A percentile compares a stretch with the other conserved stretches of the same genome.
Evolutionary conservation across 2,888 invertebrate species (phyloP).

Genomic region (Caenorhabditis panamensis): DNA sequence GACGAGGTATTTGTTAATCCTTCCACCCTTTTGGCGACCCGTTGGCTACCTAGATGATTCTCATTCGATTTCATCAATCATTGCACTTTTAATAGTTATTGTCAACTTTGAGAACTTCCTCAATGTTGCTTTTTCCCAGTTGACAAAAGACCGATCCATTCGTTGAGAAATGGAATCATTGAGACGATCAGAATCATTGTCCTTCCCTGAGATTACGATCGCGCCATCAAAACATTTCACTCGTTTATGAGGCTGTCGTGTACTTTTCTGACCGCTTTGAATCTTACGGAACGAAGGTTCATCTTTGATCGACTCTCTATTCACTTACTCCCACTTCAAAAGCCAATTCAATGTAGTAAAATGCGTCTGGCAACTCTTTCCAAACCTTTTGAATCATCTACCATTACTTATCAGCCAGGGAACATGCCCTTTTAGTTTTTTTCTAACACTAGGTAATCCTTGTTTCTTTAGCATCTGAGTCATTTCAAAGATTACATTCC

Average conservation of each 20-base stretch:
- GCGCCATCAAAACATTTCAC: constrained; percentile 14
- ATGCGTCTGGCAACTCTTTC: too few species aligned
- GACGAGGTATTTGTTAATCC: constrained; percentile 88
- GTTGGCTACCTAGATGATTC: constrained; percentile 1
- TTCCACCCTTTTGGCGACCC: constrained; percentile 22
- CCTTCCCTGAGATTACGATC: constrained; percentile 13
- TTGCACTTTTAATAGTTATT: constrained; percentile 25
- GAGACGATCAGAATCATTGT: neutral
- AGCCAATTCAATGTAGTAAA: too few species aligned
- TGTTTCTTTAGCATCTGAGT: too few species aligned
- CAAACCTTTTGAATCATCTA: too few species aligned
- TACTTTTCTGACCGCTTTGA: constrained; percentile 17
- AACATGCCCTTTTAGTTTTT: too few species aligned
- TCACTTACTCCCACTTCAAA: too few species aligned
- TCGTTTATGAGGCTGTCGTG: constrained; percentile 22
- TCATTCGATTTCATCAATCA: neutral
- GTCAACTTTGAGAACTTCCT: too few species aligned
- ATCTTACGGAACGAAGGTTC: constrained; percentile 10
- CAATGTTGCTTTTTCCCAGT: neutral
- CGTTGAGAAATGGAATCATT: constrained; percentile 1
- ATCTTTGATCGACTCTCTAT: constrained; percentile 13
- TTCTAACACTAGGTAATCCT: too few species aligned
- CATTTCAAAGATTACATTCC: too few species aligned
- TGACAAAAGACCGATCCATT: constrained; percentile 2
- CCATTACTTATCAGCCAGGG: too few species aligned